These are phyloP conservation scores for Anoplolepis gracilipes DNA, from an alignment of 1,140 invertebrate genomes.

Conservation along the genomic window DNA sequence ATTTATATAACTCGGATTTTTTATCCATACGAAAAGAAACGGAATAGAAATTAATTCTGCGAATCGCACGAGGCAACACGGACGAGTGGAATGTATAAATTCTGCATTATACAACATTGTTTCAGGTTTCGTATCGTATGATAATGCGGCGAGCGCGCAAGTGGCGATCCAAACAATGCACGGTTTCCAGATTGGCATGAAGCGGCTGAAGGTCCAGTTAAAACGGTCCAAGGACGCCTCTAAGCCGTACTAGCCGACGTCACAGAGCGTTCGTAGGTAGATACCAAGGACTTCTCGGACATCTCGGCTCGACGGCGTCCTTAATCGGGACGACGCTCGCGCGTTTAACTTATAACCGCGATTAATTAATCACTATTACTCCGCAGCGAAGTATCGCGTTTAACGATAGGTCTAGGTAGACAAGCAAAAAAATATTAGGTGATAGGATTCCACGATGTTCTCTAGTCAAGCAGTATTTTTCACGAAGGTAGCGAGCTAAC, in stretches of 20 bases:
- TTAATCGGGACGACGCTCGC: constrained; percentile 55
- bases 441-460: constrained; percentile 39
- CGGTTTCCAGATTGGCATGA: constrained; percentile 98
- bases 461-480: constrained; percentile 75
- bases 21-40: too few species aligned
- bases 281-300: constrained; percentile 79
- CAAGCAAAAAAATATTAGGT: constrained; percentile 29
- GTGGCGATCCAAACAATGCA: constrained; percentile 99
- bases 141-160: constrained; percentile 96
- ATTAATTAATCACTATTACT: constrained; percentile 44
- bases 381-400: constrained; percentile 24
- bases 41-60: background rate
- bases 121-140: constrained; percentile 97
- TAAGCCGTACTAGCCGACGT: constrained; percentile 91
- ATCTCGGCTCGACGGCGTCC: constrained; percentile 70
- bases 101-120: constrained; percentile 49
- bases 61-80: background rate
- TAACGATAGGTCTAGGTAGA: constrained; percentile 57
- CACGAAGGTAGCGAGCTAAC: constrained; percentile 51
- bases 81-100: background rate
- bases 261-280: constrained; percentile 83
- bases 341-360: constrained; percentile 49
- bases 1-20: too few species aligned
- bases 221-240: constrained; percentile 97
- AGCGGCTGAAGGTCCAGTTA: constrained; percentile 98